Base-by-base conservation (phyloP, 2,113 vertebrate genomes). In the Lophius piscatorius region DNA sequence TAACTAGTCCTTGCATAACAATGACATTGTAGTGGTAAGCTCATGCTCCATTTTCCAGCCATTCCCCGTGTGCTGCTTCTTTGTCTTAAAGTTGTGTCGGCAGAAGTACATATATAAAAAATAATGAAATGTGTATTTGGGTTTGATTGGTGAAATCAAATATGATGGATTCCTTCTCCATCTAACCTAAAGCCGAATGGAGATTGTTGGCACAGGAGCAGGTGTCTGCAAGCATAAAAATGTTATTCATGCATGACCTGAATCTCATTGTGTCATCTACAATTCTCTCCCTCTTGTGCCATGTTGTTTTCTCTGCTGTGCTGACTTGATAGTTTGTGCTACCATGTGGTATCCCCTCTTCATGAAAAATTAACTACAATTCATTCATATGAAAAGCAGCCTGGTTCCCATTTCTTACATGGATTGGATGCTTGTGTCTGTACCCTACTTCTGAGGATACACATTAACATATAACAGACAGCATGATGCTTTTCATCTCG, bases 211-310 rank as follows among this genome's bases (percentile, higher is more conserved):
- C 78, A 78, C 71, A 78, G 76, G 62, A 49, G 70, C 82, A 74
- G 40, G 60, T 59, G 44, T 82, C 81, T 87, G 80, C 58, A 74
- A 76, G 77, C 78, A 74, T 82, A 80, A 36, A 86, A 83, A 86
- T 79, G 78, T 87, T 87, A 77, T 87, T 89, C 78, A 83, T 80
- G 82, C 80, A 76, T 79, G 71, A 72, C 64, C 63, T 62, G 64
- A 75, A 82, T 87, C 77, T 74, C 83, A 83, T 84, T 77, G 78
- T 85, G 82, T 84, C 86, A 84, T 79, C 71, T 56, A 62, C 68
- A 45, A 59, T 54, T 42, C 65, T 48, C 49, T 35, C 47, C 34
- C 28, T n/a, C 41, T 38, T 34, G 40, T 26, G 23, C 33, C 23
- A 11, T 18, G 14, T 29, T 40, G 56, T 31, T 63, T 24, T 58